A percentile compares a stretch with the other conserved stretches of the same genome.
phyloP scores from a whole-genome alignment of 2,888 invertebrate species.

The Leistus spinibarbis region DNA sequence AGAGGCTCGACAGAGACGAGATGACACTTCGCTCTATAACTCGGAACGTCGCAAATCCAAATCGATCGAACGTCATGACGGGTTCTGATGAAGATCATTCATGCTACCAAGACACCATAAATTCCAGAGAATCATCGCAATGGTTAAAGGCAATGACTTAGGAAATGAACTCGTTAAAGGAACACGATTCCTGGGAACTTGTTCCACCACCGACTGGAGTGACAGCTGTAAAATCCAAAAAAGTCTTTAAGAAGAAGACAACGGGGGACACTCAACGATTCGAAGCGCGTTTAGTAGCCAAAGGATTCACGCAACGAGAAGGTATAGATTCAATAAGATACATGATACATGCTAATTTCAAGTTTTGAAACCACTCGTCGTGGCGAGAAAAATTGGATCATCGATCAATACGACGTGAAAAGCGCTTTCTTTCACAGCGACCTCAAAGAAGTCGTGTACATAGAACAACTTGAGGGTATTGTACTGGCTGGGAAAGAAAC shows the following conservation, averaged over 20 bases:
- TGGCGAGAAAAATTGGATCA: too few species aligned
- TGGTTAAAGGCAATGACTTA: too few species aligned
- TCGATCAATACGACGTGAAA: too few species aligned
- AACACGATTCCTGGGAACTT: too few species aligned
- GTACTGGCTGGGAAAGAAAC: constrained; percentile 10
- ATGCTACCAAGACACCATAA: constrained; percentile 9
- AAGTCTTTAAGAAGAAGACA: background rate
- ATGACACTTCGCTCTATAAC: constrained; percentile 2
- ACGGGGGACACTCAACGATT: background rate
- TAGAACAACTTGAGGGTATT: constrained; percentile 14
- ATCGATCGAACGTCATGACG: constrained; percentile 6
- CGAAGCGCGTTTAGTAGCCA: background rate
- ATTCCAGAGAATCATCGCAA: too few species aligned
- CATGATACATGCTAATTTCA: too few species aligned
- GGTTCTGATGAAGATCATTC: background rate
- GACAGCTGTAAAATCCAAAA: background rate
- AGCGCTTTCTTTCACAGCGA: too few species aligned
- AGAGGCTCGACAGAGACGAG: background rate
- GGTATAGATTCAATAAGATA: too few species aligned
- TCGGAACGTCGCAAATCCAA: background rate
- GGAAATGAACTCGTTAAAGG: too few species aligned
- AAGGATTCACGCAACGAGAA: constrained; percentile 10
- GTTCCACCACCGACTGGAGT: too few species aligned
- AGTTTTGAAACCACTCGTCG: too few species aligned
- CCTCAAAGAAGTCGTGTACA: too few species aligned